Percentiles rank a stretch among this genome's conserved stretches.
Conservation (phyloP, 2,888 invertebrate species). For the Diaperis boleti region DNA sequence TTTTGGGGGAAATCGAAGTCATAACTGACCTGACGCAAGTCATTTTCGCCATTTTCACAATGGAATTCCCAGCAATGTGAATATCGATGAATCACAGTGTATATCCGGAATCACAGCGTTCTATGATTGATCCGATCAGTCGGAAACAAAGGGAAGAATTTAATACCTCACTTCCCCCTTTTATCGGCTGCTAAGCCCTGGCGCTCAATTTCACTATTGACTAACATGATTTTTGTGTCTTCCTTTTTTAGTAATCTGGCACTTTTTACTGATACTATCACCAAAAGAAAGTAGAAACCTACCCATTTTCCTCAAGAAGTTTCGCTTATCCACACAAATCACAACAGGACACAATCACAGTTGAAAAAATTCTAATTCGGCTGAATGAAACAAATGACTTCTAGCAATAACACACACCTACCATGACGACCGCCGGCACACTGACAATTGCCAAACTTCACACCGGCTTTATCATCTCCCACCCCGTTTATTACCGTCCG, state of each 20-base stretch:
- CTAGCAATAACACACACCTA: slow-evolving; percentile 3
- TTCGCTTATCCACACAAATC: slow-evolving; percentile 5
- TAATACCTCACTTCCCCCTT: too few species aligned
- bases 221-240: too few species aligned
- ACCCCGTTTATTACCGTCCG: slow-evolving; percentile 8
- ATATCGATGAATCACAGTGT: slow-evolving; percentile 14
- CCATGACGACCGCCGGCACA: slow-evolving; percentile 24
- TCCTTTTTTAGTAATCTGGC: too few species aligned
- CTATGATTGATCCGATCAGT: too few species aligned
- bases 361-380: slow-evolving; percentile 23
- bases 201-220: too few species aligned
- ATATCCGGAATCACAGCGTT: too few species aligned
- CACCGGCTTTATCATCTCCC: slow-evolving; percentile 27
- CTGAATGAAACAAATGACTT: slow-evolving; percentile 22
- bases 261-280: too few species aligned
- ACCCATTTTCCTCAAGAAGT: slow-evolving; percentile 11
- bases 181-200: too few species aligned
- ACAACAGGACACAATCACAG: slow-evolving; percentile 8
- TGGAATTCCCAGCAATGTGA: slow-evolving; percentile 5
- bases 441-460: slow-evolving; percentile 24
- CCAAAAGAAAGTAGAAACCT: slow-evolving; percentile 10
- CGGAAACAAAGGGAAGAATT: background rate
- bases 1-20: background rate
- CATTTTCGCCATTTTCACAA: too few species aligned
- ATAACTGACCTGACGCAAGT: slow-evolving; percentile 9